Evolutionary conservation across 2,888 invertebrate species (phyloP), one percentile per base, ranked within the genome.

Genomic region (Philhelius pedissequus): DNA sequence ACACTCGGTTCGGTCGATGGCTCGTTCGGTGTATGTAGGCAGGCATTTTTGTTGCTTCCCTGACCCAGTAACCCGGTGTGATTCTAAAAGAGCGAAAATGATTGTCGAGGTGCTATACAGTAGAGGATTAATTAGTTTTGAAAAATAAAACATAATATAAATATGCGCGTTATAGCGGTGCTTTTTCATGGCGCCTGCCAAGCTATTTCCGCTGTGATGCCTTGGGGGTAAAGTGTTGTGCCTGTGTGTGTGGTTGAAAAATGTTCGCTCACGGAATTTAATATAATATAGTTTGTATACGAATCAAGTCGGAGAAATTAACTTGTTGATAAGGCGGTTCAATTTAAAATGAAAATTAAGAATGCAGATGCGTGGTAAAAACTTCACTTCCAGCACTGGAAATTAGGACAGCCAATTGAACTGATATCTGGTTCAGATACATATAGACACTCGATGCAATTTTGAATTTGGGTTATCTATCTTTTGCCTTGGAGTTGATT

Each of bases 21-120:
- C 38, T 58, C 43, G 43, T 64, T 50, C 20, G 43, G 56, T n/a
- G n/a, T 70, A 18, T 9, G 11, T 11, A 32, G 4, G 0, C 30
- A 15, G 69, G 64, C 40, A 50, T 35, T 48, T 75, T 43, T 30
- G 25, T 62, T 43, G 27, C 15, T 60, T 52, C 27, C 68, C 20
- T 83, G 80, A 84, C 84, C 84, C 69, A 80, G 68, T 76, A 71
- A 80, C 80, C 84, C 70, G 54, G 11, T 79, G 66, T 30, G n/a
- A 22, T 70, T 15, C 20, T 40, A 15, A 38, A 22, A 45, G 27
- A 32, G 38, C n/a, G 22, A 43, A 56, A 69, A 27, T 15, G 11
- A 66, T 62, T 69, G 64, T 48, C 45, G 62, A 74, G 73, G 50
- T 64, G 40, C 32, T 78, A 13, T 18, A 22, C 7, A 48, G 20